Base-by-base conservation (phyloP, 2,888 invertebrate species). In the Aleiodes testaceus region DNA sequence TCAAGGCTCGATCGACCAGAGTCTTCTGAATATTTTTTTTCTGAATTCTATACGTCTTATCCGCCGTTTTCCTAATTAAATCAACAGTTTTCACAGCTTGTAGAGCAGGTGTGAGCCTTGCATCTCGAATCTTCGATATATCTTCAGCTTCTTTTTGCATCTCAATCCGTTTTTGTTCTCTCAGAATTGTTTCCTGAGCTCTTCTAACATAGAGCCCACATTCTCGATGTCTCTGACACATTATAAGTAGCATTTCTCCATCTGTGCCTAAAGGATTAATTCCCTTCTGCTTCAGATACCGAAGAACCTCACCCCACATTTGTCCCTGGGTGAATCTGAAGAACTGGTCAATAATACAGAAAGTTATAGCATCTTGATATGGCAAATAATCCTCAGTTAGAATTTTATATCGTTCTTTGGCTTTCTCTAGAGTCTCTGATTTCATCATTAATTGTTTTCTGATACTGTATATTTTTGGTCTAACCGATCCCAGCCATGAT, bases 381-480 rank as follows among this genome's bases (percentile, higher is more conserved):
- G 82, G 74, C 50, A 88, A 72, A 18, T 84, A 78, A 12, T n/a
- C n/a, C n/a, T 84, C 75, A 11, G 83, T 69, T 44, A 84, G 79
- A 44, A 87, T 82, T 73, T 85, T 86, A 69, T 89, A 89, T 76
- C 81, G 84, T 44, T 88, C 84, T 53, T 85, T 84, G 0, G 85
- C 84, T 14, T 82, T 75, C 53, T 87, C 77, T 11, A 85, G 84
- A 47, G 77, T 81, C 1, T 85, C 82, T n/a, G 74, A 66, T 68
- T 88, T 84, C 42, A 82, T 77, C 12, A 80, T 78, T 5, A 89
- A 77, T 6, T 88, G 79, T 75, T 88, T 85, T 11, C 87, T 71
- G 61, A 90, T 82, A 11, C 87, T 85, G 74, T 89, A 89, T 66
- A 90, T 86, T 81, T 89, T 90, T 0, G 88, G 88, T 75, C 89